Base-by-base conservation (phyloP, 2,113 vertebrate species). In the Callorhinus ursinus region DNA sequence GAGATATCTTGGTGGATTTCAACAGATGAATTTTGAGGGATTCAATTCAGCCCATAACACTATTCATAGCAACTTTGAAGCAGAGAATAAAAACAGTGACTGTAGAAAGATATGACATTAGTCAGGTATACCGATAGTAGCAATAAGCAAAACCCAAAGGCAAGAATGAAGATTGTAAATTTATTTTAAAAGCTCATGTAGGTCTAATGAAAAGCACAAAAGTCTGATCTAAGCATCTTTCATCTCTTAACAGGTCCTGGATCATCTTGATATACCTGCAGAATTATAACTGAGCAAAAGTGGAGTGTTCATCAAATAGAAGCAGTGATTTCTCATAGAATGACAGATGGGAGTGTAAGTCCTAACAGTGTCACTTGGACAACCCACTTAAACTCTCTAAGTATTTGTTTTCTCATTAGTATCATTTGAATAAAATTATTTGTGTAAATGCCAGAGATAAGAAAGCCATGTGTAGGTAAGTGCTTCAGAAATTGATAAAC, bases 371-470 rank as follows among this genome's bases (percentile, higher is more conserved):
- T 61, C 49, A 74, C 3, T 53, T 83, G 31, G 15, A 55, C 51
- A 88, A 84, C 42, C 19, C 61, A 86, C 8, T 39, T 67, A 89
- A 81, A 59, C 3, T 46, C 46, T 76, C 31, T 28, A 31, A 72
- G 16, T 69, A 16, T 90, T 81, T 81, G 39, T 63, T 95, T 90
- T 81, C 28, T 61, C 14, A 53, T 42, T 69, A 24, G 3, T 57
- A 57, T 90, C 80, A 74, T 53, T 33, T 93, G 49, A 72, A 57
- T 90, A 76, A 93, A 93, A 80, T 59, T 72, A 94, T n/a, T 59
- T 74, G 26, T 84, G 22, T 21, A 84, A 81, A 85, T 55, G 46
- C 22, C 24, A 33, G 42, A 89, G 80, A n/a, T 94, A 84, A 59
- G 39, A 61, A 74, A 86, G 28, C 42, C 36, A 21, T 9, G 5